Percentiles rank a stretch among this genome's conserved stretches.
Evolutionary conservation across 2,888 invertebrate species (phyloP).

Genomic region (Prosopocoilus inquinatus): DNA sequence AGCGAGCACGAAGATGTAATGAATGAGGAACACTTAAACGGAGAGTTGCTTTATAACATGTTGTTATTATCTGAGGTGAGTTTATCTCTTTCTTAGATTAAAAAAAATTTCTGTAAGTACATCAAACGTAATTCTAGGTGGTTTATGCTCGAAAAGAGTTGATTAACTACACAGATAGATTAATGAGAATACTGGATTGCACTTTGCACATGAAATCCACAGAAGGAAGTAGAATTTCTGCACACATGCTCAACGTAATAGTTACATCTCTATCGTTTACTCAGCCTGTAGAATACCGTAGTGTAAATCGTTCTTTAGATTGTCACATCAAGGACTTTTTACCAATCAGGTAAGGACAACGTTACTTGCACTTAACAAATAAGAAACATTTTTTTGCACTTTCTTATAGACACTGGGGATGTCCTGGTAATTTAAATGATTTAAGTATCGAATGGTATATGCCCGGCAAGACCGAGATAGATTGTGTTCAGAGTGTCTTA

Average conservation of each 20-base stretch:
- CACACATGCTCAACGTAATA: conserved; percentile 60
- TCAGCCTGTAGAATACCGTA: conserved; percentile 62
- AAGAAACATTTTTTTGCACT: conserved; percentile 1
- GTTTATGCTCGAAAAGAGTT: conserved; percentile 65
- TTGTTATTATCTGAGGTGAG: conserved; percentile 68
- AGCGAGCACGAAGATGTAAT: conserved; percentile 64
- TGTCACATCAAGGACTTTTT: conserved; percentile 67
- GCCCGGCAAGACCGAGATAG: conserved; percentile 68
- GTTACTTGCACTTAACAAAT: neutral
- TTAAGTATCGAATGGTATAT: conserved; percentile 75
- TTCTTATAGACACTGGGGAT: conserved; percentile 72
- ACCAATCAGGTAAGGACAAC: conserved; percentile 56
- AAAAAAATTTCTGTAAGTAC: neutral
- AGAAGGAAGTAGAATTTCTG: conserved; percentile 64
- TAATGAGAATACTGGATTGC: conserved; percentile 67
- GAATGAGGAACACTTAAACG: conserved; percentile 74
- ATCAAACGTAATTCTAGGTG: conserved; percentile 46
- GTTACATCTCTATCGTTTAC: conserved; percentile 61
- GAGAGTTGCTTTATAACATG: conserved; percentile 75
- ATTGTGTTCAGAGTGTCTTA: conserved; percentile 63
- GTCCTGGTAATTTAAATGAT: conserved; percentile 62
- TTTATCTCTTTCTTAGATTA: conserved; percentile 1
- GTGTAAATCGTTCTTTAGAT: conserved; percentile 60
- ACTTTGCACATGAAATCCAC: conserved; percentile 68
- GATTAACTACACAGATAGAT: conserved; percentile 62